Evolutionary conservation across 2,113 vertebrate species (phyloP).

Genomic region (Arothron firmamentum): DNA sequence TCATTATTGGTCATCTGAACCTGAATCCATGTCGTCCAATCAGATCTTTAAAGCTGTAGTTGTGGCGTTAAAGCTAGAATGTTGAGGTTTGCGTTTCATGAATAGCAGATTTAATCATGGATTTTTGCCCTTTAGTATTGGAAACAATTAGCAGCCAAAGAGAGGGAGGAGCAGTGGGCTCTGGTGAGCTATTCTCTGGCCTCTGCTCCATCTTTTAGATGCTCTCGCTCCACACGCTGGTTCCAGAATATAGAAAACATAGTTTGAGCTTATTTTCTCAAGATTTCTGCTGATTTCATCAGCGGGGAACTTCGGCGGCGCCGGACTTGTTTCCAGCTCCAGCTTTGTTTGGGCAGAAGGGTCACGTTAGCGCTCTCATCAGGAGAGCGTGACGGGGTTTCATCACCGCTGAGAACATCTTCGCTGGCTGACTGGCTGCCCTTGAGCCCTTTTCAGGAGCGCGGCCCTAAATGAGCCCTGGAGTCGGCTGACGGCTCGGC

Average conservation of each 20-base stretch:
- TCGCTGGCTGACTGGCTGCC: constrained; percentile 39
- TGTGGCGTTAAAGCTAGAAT: no score
- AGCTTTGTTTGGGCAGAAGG: constrained; percentile 58
- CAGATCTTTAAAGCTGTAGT: no score
- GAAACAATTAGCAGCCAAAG: no score
- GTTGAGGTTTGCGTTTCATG: no score
- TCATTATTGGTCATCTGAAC: no score
- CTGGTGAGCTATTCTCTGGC: no score
- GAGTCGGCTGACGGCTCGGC: constrained; percentile 52
- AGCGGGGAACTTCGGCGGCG: constrained; percentile 38
- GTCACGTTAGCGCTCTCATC: constrained; percentile 52
- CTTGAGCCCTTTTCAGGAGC: constrained; percentile 52
- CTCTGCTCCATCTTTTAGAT: no score
- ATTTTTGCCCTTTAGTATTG: no score
- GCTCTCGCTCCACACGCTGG: no score
- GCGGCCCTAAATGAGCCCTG: constrained; percentile 43
- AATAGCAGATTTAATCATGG: background rate
- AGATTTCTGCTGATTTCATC: constrained; percentile 65
- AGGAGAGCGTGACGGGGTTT: constrained; percentile 53
- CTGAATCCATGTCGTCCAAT: no score
- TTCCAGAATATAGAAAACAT: constrained; percentile 14
- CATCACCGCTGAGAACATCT: constrained; percentile 54
- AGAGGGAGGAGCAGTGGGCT: no score
- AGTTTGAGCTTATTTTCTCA: constrained; percentile 41
- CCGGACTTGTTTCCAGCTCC: constrained; percentile 48